These are phyloP conservation scores for Carlito syrichta DNA, from an alignment of 2,113 vertebrate genomes.

Conservation along the genomic window DNA sequence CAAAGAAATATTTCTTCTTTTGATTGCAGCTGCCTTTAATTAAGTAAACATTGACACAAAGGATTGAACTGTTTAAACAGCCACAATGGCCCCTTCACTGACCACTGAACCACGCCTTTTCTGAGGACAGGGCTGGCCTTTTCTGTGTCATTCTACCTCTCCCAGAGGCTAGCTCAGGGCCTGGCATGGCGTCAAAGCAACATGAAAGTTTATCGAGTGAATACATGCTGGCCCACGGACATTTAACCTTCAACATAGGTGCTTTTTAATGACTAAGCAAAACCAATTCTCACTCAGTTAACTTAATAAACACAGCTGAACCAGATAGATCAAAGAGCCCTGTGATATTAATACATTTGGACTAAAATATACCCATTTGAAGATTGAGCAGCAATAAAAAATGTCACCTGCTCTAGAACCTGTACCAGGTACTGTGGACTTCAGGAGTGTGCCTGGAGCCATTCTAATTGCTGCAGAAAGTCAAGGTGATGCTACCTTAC, in stretches of 20 bases:
- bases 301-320: conserved; percentile 19
- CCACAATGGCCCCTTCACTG: background rate
- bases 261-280: conserved; percentile 12
- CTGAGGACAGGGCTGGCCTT: background rate
- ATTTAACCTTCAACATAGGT: conserved; percentile 22
- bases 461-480: background rate
- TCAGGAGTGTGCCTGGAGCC: background rate
- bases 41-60: background rate
- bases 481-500: background rate
- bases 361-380: background rate
- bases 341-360: background rate
- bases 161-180: background rate
- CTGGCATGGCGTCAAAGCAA: background rate
- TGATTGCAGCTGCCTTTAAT: background rate
- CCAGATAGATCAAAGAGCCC: background rate
- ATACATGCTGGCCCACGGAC: background rate
- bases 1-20: background rate
- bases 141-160: background rate
- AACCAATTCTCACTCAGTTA: background rate
- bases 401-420: background rate
- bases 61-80: background rate
- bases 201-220: background rate
- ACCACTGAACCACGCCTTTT: background rate
- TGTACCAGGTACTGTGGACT: background rate
- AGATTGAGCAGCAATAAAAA: background rate